Evolutionary conservation across 2,888 invertebrate species (phyloP).

Genomic region (Hedya salicella): DNA sequence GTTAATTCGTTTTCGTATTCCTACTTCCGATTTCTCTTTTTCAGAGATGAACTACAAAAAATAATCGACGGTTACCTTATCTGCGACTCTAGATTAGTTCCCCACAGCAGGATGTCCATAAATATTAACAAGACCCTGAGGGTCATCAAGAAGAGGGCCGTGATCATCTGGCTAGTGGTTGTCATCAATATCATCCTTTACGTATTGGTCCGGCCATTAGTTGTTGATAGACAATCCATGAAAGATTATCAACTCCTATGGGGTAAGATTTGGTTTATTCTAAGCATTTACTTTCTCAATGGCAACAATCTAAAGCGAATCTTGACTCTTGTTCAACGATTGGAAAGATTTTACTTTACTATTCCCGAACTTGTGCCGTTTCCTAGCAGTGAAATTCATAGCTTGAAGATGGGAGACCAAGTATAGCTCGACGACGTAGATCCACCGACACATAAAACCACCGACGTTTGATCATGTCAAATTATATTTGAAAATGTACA

Average conservation of each 20-base stretch:
- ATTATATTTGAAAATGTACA: too few species aligned
- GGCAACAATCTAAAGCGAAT: not conserved
- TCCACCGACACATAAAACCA: too few species aligned
- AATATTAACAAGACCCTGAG: constrained; percentile 15
- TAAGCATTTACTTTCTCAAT: not conserved
- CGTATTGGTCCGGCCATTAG: constrained; percentile 11
- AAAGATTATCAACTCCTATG: not conserved
- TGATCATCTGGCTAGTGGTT: constrained; percentile 31
- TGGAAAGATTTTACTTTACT: too few species aligned
- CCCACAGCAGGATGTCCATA: constrained; percentile 25
- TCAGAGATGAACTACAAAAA: constrained; percentile 23
- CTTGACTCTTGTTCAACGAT: too few species aligned
- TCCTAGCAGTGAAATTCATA: too few species aligned
- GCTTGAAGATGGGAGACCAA: too few species aligned
- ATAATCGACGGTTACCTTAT: constrained; percentile 26
- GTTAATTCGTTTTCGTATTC: too few species aligned
- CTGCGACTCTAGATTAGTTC: constrained; percentile 20
- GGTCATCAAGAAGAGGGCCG: constrained; percentile 27
- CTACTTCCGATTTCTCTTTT: constrained; percentile 21
- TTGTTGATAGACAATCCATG: constrained; percentile 21
- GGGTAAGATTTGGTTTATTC: not conserved
- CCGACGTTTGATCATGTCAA: too few species aligned
- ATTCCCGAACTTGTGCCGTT: too few species aligned
- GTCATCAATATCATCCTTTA: constrained; percentile 14
- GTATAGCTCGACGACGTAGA: too few species aligned